Evolutionary conservation across 2,797 vertebrate species (phyloP), one percentile per base, ranked within the genome.

Genomic region (Karalla daura): DNA sequence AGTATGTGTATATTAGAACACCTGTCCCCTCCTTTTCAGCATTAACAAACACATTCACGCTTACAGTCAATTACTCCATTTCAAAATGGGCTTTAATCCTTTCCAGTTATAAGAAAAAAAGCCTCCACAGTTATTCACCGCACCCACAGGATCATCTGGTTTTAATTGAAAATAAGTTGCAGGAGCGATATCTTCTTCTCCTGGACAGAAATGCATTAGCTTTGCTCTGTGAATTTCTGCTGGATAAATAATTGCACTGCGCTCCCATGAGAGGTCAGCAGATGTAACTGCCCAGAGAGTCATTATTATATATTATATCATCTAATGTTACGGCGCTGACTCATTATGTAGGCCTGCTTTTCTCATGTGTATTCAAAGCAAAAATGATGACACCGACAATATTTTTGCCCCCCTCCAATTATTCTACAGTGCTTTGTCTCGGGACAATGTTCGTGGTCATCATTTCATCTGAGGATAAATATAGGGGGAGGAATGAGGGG

Each of bases 241-340:
- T 45, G 66, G 55, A 70, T 89, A 88, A 90, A 91, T 87, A 90
- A 87, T 86, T 86, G 67, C 74, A 43, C 68, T 30, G 63, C 58
- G 76, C 70, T 85, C 79, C 87, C 86, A 67, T 40, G 85, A 87
- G 86, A 85, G 78, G 89, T 86, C 81, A 77, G 84, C 73, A 85
- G 71, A 81, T 78, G 79, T 59, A 78, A 84, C 81, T 79, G 88
- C 67, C 83, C 77, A 53, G 76, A 85, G 76, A 89, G 76, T 81
- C 78, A 87, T 91, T 89, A 88, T 74, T 85, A 66, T 83, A 73
- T 53, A 85, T 88, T 82, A 83, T 76, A 78, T 70, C 74, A 78
- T 80, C 63, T 70, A 69, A 83, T 76, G 81, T 86, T 86, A 89
- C 63, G 61, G 68, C 63, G 76, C 71, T 71, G 70, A 88, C 78